These are phyloP conservation scores for Acronicta leporina DNA, from an alignment of 2,888 invertebrate genomes.

Conservation along the genomic window DNA sequence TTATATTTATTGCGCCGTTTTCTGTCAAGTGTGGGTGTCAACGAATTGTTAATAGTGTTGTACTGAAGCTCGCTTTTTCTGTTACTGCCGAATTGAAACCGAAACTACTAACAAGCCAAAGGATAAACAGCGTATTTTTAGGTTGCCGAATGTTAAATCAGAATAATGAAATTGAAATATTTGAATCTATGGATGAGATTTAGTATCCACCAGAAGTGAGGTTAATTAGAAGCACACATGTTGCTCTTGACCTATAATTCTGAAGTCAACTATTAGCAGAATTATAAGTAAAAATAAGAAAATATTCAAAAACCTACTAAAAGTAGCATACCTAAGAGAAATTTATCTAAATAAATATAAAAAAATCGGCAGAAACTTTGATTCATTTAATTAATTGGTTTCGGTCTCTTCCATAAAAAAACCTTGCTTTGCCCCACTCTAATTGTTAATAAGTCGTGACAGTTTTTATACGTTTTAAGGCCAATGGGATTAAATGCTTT, in stretches of 20 bases:
- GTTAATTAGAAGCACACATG: too few relatives aligned
- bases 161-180: too few relatives aligned
- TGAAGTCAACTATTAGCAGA: too few relatives aligned
- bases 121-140: too few relatives aligned
- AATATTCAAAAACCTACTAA: too few relatives aligned
- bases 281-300: too few relatives aligned
- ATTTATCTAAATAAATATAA: neutral
- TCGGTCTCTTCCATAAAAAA: constrained; percentile 26
- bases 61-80: neutral
- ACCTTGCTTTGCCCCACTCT: constrained; percentile 26
- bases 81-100: constrained; percentile 7
- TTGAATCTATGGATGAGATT: too few relatives aligned
- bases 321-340: too few relatives aligned
- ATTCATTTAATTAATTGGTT: neutral
- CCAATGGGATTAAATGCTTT: constrained; percentile 49
- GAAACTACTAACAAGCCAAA: constrained; percentile 1
- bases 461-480: constrained; percentile 48
- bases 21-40: constrained; percentile 18
- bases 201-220: too few relatives aligned
- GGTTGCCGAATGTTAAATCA: too few relatives aligned
- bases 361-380: neutral
- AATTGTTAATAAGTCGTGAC: constrained; percentile 35
- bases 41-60: constrained; percentile 23
- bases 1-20: constrained; percentile 30
- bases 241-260: too few relatives aligned